Evolutionary conservation across 2,888 invertebrate genomes (phyloP), one percentile per base, ranked within the genome.

Genomic region (Drosophila histrio): DNA sequence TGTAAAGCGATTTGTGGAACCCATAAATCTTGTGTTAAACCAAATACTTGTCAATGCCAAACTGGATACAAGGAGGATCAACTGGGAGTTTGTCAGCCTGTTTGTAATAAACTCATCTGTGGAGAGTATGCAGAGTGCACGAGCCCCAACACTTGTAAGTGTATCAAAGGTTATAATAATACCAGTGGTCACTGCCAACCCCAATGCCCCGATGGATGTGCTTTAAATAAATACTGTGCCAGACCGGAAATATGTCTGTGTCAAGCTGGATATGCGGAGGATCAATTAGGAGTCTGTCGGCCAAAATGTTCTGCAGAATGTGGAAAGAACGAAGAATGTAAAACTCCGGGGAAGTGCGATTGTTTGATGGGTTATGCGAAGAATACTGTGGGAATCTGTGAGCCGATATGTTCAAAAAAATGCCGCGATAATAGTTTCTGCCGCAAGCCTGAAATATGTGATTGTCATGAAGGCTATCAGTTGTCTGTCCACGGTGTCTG

Each of bases 21-120:
- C 0, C 79, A 89, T 62, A 87, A 90, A 4, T 62, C 69, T 1
- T 92, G 92, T 46, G 43, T 67, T 0, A 70, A 58, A 0, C 89
- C 89, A 0, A 57, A 85, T 30, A 39, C 22, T 3, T 92, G 92
- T 50, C 60, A 80, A 6, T 85, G 85, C 24, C 34, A 64, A 3
- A 1, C 4, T 3, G 79, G 63, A 3, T 81, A 64, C 4, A 2
- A 3, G 1, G 5, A 44, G 46, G n/a, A 44, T 6, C 2, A 2
- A 0, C 8, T 24, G 19, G 32, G 36, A 1, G 2, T 9, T 5
- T 77, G 76, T 28, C 15, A 15, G 6, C 72, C 75, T 4, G 8
- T 43, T 2, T 73, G 72, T 9, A 7, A 11, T 2, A 15, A 26
- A 1, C 3, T 1, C 1, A 1, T 0, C 1, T 72, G 69, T 6